Evolutionary conservation across 2,888 invertebrate genomes (phyloP), one percentile per base, ranked within the genome.

Genomic region (Thecophora atra): DNA sequence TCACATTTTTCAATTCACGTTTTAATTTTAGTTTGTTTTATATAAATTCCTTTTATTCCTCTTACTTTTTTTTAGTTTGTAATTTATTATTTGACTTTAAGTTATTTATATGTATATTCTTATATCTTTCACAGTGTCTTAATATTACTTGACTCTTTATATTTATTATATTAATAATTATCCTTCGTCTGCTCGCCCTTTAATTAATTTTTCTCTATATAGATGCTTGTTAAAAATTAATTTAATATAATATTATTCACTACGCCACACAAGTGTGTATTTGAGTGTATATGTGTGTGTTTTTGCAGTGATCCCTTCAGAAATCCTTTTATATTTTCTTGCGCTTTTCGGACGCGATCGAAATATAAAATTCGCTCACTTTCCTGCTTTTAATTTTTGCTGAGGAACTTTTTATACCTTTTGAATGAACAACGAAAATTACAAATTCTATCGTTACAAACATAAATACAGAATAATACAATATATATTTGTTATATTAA

Each of bases 391-490:
- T 24, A 21, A 11, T 56, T 58, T 30, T 67, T 30, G 28, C 70
- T 70, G 90, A 92, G 91, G 92, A 92, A 91, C 92, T 91, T 91
- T 91, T 91, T 91, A 92, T 92, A 92, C 91, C 91, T 82, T 77
- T 76, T 74, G 84, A 83, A 83, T 84, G 82, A 82, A 83, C 83
- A 84, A 83, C 82, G 80, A 83, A 83, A 83, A 83, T 82, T 84
- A 83, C 81, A 83, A 79, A 79, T 76, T 78, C 74, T 75, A 72
- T 72, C 73, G 76, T 77, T 78, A 80, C 76, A 76, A 80, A 82
- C 79, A 79, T 76, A 79, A 76, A 75, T 75, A n/a, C n/a, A n/a
- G n/a, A n/a, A n/a, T n/a, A n/a, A n/a, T n/a, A n/a, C n/a, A 73
- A 70, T 69, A 71, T 72, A 67, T 68, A 44, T 24, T 47, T 56